Conservation (phyloP, 2,888 invertebrate genomes). For the Heliconius sara region DNA sequence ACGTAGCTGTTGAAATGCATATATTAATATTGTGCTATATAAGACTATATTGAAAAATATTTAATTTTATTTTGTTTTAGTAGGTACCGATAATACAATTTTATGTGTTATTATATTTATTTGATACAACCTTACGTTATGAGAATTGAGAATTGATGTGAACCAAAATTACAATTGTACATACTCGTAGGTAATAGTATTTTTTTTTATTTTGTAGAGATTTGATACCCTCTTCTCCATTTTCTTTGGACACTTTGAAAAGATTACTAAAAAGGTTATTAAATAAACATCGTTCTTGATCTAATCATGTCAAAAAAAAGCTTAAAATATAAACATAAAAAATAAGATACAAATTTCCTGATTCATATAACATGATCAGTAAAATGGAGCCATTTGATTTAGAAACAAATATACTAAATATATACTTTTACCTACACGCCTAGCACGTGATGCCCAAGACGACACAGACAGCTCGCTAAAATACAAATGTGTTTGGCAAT, state of each 20-base stretch:
- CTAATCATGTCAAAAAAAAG: background rate
- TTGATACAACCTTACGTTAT: too few relatives aligned
- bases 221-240: too few relatives aligned
- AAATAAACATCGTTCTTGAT: background rate
- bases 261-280: background rate
- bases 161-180: too few relatives aligned
- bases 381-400: background rate
- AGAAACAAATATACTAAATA: background rate
- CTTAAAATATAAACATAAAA: background rate
- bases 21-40: slow-evolving; percentile 6
- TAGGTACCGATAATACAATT: too few relatives aligned
- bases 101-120: too few relatives aligned
- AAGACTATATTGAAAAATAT: background rate
- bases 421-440: background rate
- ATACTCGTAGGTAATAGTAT: too few relatives aligned
- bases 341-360: background rate
- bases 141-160: too few relatives aligned
- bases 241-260: background rate
- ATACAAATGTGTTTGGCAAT: background rate
- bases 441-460: background rate
- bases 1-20: slow-evolving; percentile 19
- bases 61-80: background rate
- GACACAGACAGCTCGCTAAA: background rate
- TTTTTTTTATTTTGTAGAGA: too few relatives aligned
- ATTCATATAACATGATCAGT: too few relatives aligned